Percentiles rank a stretch among this genome's conserved stretches.
Evolutionary conservation across 2,113 vertebrate species (phyloP).

Genomic region (Gymnarchus niloticus): DNA sequence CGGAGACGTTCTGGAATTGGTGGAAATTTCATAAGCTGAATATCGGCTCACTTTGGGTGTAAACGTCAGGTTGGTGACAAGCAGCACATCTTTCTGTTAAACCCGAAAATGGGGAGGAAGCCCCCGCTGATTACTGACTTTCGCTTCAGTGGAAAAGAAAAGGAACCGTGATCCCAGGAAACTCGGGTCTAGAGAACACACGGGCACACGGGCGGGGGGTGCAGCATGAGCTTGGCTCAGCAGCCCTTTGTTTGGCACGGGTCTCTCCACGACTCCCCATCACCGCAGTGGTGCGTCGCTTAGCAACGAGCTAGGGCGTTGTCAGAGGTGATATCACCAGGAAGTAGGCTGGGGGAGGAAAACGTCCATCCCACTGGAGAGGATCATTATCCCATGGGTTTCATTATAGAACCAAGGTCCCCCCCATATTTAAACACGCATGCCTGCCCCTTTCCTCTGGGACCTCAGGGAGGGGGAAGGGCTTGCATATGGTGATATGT

Average conservation of each 20-base stretch:
- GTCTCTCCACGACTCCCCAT: neutral
- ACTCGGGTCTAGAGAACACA: too few relatives aligned
- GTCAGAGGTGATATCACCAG: neutral
- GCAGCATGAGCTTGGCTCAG: neutral
- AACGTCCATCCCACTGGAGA: neutral
- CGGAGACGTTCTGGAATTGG: too few relatives aligned
- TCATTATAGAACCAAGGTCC: neutral
- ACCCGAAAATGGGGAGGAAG: neutral
- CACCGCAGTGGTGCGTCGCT: neutral
- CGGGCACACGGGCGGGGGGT: too few relatives aligned
- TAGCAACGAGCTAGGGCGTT: slow-evolving; percentile 11
- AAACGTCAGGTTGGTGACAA: neutral
- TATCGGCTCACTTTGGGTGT: neutral
- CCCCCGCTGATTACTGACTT: neutral
- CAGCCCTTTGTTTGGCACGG: neutral
- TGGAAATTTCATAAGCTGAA: too few relatives aligned
- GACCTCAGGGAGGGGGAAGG: too few relatives aligned
- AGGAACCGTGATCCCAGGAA: neutral
- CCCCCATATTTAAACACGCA: neutral
- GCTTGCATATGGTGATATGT: too few relatives aligned
- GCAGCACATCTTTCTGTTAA: neutral
- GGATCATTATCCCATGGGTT: neutral
- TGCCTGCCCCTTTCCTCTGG: neutral
- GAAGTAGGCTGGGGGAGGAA: neutral
- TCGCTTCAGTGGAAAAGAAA: neutral